Evolutionary conservation across 2,888 invertebrate genomes (phyloP), one percentile per base, ranked within the genome.

Genomic region (Luperina nickerlii): DNA sequence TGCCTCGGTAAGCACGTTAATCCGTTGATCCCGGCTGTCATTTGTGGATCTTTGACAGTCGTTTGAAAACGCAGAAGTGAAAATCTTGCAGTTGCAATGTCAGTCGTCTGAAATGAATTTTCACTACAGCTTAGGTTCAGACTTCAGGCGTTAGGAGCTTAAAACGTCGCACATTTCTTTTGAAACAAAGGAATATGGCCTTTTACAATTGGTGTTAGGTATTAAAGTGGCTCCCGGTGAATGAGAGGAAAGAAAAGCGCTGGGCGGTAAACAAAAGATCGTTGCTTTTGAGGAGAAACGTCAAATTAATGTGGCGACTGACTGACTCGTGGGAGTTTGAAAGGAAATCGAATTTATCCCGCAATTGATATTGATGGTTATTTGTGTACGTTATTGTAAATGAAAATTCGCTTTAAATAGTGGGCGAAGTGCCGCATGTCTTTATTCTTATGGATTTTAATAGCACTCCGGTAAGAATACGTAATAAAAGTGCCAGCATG

Each of bases 241-340:
- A 69, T 67, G 70, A 62, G 69, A 79, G 51, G 69, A 76, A 65
- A 71, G 70, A 62, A 62, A 48, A 69, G 54, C 73, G 74, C 73
- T 81, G 63, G 74, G 54, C 66, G 73, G 71, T 85, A 80, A 88
- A 92, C 90, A 91, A 91, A 90, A 88, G 87, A 90, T 87, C 81
- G 80, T 81, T 86, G 86, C 87, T 88, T 87, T 91, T 88, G 81
- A 82, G 76, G 9, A 62, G 81, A 86, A 82, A 82, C 84, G 84
- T 85, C 80, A 84, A 84, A 86, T 81, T 79, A 85, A 81, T 74
- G 62, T 67, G 48, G 78, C 24, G 63, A 66, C 69, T 74, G 69
- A 79, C 51, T 67, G 73, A 66, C 70, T 32, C 42, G 66, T 67
- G 63, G 18, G 48, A 51, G 42, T 69, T 66, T 60, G 60, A 78